Percentiles rank a stretch among this genome's conserved stretches.
These are phyloP conservation scores for Microtus ochrogaster DNA, from an alignment of 2,113 vertebrate species.

Conservation along the genomic window DNA sequence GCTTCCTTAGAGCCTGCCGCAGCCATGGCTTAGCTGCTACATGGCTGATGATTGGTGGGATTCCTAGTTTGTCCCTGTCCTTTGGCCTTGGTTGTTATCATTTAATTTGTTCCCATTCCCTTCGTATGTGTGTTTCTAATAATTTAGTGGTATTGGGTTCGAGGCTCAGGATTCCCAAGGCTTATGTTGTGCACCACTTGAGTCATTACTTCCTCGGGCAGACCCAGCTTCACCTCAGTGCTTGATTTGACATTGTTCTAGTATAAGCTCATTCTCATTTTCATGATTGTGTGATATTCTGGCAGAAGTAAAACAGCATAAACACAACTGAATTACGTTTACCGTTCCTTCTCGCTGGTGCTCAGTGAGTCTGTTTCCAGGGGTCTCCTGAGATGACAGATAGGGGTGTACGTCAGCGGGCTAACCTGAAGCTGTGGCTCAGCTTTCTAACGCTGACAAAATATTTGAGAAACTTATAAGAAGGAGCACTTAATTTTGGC, in stretches of 20 bases:
- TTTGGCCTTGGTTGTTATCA: conserved; percentile 18
- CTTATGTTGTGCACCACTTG: neutral
- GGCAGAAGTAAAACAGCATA: neutral
- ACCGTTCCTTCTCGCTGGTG: neutral
- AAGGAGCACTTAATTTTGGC: neutral
- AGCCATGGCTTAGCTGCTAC: neutral
- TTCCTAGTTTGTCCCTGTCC: neutral
- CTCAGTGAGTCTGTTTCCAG: neutral
- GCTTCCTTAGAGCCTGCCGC: neutral
- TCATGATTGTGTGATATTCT: neutral
- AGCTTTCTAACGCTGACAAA: neutral
- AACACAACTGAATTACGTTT: neutral
- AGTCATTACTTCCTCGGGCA: neutral
- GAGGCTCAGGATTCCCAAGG: conserved; percentile 18
- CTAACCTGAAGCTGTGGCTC: neutral
- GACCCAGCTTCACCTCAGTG: neutral
- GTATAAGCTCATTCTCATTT: neutral
- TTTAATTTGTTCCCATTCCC: neutral
- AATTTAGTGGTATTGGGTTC: neutral
- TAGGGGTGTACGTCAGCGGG: conserved; percentile 18
- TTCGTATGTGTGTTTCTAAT: neutral
- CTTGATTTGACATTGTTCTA: conserved; percentile 30
- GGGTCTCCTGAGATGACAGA: neutral
- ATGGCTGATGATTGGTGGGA: neutral
- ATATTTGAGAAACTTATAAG: neutral